Conservation (phyloP, 1,140 invertebrate species). For the Anagrus nilaparvatae region DNA sequence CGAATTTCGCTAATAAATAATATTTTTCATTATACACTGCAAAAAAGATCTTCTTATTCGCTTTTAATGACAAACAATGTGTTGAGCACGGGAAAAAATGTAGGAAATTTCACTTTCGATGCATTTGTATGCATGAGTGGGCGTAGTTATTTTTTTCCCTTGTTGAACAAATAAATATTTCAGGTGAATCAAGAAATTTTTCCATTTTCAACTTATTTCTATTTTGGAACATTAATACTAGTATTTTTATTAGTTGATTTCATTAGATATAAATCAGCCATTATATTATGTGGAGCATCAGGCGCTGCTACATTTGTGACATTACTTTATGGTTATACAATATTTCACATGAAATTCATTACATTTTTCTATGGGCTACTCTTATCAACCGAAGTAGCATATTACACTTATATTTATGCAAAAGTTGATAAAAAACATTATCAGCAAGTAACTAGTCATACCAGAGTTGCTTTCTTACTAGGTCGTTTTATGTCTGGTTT, state of each 20-base stretch:
- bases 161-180: too few relatives aligned
- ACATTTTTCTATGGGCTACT: conserved; percentile 67
- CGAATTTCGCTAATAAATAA: too few relatives aligned
- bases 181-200: conserved; percentile 67
- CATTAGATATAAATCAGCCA: conserved; percentile 75
- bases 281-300: conserved; percentile 57
- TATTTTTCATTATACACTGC: too few relatives aligned
- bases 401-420: conserved; percentile 89
- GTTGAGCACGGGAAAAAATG: too few relatives aligned
- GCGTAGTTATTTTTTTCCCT: too few relatives aligned
- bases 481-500: conserved; percentile 63
- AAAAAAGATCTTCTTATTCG: too few relatives aligned
- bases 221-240: conserved; percentile 58
- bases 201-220: conserved; percentile 71
- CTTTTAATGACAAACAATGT: too few relatives aligned
- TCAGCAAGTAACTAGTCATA: conserved; percentile 68
- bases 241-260: conserved; percentile 78
- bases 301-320: conserved; percentile 29
- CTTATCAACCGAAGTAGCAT: conserved; percentile 81
- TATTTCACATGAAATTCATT: conserved; percentile 37
- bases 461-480: conserved; percentile 56
- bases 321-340: conserved; percentile 34
- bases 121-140: too few relatives aligned
- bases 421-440: conserved; percentile 71
- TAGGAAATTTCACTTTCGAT: too few relatives aligned